Conservation (phyloP, 2,888 invertebrate species). For the Branchellion lobata region DNA sequence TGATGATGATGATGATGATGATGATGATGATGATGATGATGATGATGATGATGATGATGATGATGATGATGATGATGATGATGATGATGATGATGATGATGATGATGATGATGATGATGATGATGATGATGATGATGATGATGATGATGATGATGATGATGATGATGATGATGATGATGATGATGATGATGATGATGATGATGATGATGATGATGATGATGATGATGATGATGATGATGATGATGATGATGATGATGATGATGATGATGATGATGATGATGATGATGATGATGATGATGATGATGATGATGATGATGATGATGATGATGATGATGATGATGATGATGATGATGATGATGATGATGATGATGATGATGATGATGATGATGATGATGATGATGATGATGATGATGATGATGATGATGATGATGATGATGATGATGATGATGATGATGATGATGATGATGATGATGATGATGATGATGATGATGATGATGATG, state of each 20-base stretch:
- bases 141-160: not conserved
- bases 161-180: not conserved
- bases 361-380: not conserved
- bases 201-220: not conserved
- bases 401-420: not conserved
- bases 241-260: not conserved
- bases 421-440: not conserved
- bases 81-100: not conserved
- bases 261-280: not conserved
- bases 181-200: not conserved
- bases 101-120: not conserved
- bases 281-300: not conserved
- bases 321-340: not conserved
- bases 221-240: not conserved
- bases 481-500: not conserved
- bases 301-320: not conserved
- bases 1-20: not conserved
- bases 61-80: not conserved
- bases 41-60: not conserved
- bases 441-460: not conserved
- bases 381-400: not conserved
- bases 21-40: not conserved
- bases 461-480: not conserved
- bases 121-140: not conserved
- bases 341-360: not conserved